phyloP scores from a whole-genome alignment of 2,797 vertebrate genomes.

The Channallabes apus region DNA sequence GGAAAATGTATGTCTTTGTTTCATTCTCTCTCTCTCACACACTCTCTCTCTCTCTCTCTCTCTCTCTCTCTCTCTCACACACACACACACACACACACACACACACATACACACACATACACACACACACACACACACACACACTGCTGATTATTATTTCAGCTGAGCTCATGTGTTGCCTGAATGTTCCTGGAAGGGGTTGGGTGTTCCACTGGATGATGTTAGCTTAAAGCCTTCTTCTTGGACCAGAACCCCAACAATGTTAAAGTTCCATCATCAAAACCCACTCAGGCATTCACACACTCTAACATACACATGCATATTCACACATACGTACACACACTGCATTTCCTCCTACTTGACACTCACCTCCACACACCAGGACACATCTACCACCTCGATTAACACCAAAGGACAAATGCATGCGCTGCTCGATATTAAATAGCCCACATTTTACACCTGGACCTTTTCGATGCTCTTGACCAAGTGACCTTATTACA shows the following conservation, averaged over 20 bases:
- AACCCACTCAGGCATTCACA: constrained; percentile 25
- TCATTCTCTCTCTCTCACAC: background rate
- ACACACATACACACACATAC: no score
- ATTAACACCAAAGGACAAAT: constrained; percentile 14
- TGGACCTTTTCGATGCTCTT: constrained; percentile 22
- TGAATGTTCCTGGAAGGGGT: constrained; percentile 65
- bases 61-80: background rate
- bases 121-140: background rate
- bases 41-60: background rate
- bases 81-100: constrained; percentile 1
- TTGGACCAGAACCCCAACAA: constrained; percentile 57
- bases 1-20: background rate
- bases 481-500: constrained; percentile 50
- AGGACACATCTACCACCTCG: constrained; percentile 14
- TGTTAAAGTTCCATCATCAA: constrained; percentile 50
- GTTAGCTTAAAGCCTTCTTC: constrained; percentile 56
- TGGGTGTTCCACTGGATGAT: constrained; percentile 64
- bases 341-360: background rate
- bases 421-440: background rate
- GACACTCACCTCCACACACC: constrained; percentile 9
- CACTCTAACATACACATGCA: background rate
- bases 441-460: constrained; percentile 20
- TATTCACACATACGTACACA: constrained; percentile 14
- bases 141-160: constrained; percentile 60
- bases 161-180: constrained; percentile 64